Percentiles rank a stretch among this genome's conserved stretches.
Evolutionary conservation across 2,797 vertebrate species (phyloP).

Genomic region (Melanotaenia maccullochi): DNA sequence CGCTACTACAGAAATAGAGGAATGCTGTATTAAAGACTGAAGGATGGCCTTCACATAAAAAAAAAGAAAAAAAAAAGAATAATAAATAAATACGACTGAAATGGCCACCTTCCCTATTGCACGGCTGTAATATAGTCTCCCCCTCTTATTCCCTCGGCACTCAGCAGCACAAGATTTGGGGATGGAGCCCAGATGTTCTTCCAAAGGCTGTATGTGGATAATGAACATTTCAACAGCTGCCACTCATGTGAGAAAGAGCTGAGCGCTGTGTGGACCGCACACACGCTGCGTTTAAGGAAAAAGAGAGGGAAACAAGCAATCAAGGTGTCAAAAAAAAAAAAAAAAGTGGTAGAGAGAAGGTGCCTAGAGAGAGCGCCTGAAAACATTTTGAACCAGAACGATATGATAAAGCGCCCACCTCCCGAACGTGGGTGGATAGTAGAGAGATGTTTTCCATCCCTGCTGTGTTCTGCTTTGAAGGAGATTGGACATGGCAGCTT

Average conservation of each 20-base stretch:
- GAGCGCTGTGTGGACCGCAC: slow-evolving; percentile 48
- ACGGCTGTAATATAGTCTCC: slow-evolving; percentile 80
- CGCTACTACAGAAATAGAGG: slow-evolving; percentile 79
- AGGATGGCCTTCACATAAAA: slow-evolving; percentile 69
- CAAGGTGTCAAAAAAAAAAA: slow-evolving; percentile 20
- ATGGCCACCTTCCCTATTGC: slow-evolving; percentile 72
- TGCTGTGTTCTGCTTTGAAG: slow-evolving; percentile 37
- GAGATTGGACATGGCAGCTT: slow-evolving; percentile 48
- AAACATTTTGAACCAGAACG: slow-evolving; percentile 53
- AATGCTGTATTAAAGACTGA: slow-evolving; percentile 81
- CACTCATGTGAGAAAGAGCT: slow-evolving; percentile 56
- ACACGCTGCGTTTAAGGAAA: slow-evolving; percentile 49
- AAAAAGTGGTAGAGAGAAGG: slow-evolving; percentile 31
- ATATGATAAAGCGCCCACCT: slow-evolving; percentile 51
- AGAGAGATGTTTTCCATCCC: slow-evolving; percentile 51
- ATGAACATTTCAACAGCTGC: slow-evolving; percentile 70
- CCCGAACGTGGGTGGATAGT: slow-evolving; percentile 40
- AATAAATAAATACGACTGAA: slow-evolving; percentile 58
- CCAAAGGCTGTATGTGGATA: slow-evolving; percentile 72
- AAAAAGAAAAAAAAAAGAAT: slow-evolving; percentile 36
- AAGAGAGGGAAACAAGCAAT: slow-evolving; percentile 37
- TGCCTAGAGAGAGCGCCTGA: slow-evolving; percentile 29
- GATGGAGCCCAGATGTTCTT: slow-evolving; percentile 76
- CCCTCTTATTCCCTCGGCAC: slow-evolving; percentile 63
- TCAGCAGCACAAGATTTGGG: slow-evolving; percentile 78